Base-by-base conservation (phyloP, 1,140 invertebrate species). In the Zophobas atratus region DNA sequence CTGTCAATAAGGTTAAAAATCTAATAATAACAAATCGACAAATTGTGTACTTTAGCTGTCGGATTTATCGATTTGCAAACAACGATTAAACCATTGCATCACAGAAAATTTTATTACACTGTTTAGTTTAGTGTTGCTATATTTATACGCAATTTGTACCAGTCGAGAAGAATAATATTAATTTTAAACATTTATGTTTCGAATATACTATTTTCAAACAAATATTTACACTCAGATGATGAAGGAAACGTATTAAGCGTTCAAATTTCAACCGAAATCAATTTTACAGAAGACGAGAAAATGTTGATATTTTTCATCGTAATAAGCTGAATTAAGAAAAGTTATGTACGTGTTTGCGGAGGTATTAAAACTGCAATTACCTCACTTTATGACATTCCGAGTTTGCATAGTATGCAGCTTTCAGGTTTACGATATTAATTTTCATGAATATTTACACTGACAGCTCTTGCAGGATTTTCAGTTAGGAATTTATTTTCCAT, bases 161-260 rank as follows among this genome's bases (percentile, higher is more conserved):
- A 67, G 60, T 33, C 60, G 38, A 67, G 39, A 67, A 67, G 60
- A 67, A 67, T 67, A 41, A 38, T 67, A 67, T 41, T 67, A 67
- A 67, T 67, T 67, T 67, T 67, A 67, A 67, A 67, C 60, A 67
- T 43, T 43, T 67, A 41, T 67, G 60, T 43, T 41, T 67, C 0
- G 20, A 67, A 43, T 67, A 67, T 2, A 1, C 60, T 36, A 67
- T 67, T 67, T 67, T 43, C 38, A 41, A 38, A 41, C 39, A 67
- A 67, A 67, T 67, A 67, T 67, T 67, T 67, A 67, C 60, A 67
- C 60, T 5, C 33, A 33, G 39, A 67, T 67, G 60, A 67, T 67
- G 60, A 20, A 20, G 20, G 39, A 67, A 46, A 67, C 60, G 60
- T 67, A 32, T 67, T 67, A 43, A 39, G 8, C 2, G 32, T 1